A percentile compares a stretch with the other conserved stretches of the same genome.
Evolutionary conservation across 1,140 invertebrate genomes (phyloP).

Genomic region (Bombus huntii): DNA sequence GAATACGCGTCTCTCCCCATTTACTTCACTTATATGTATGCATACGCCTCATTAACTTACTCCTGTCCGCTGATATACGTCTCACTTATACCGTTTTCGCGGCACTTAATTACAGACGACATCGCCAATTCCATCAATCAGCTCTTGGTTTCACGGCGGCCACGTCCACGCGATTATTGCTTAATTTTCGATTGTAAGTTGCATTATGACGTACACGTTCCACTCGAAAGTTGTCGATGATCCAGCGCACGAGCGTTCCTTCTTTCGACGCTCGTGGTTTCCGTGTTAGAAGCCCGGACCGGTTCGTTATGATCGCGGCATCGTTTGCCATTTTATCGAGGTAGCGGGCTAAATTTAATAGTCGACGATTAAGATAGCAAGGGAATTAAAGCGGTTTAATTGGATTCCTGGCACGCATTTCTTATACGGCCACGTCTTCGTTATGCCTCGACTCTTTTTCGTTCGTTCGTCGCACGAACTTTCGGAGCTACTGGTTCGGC

Average conservation of each 20-base stretch:
- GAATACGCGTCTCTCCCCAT: slow-evolving; percentile 3
- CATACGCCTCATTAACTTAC: slow-evolving; percentile 13
- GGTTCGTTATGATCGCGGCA: slow-evolving; percentile 18
- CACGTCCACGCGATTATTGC: background rate
- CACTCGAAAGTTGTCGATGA: background rate
- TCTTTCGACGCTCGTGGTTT: background rate
- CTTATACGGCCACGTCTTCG: background rate
- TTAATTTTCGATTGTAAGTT: background rate
- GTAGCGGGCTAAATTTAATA: slow-evolving; percentile 1
- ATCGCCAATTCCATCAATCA: slow-evolving; percentile 1
- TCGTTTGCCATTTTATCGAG: slow-evolving; percentile 19
- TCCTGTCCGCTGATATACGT: background rate
- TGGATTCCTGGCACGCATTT: slow-evolving; percentile 32
- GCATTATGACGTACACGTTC: background rate
- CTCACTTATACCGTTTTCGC: background rate
- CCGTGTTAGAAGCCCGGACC: background rate
- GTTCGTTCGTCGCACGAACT: background rate
- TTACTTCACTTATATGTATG: background rate
- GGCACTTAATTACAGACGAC: background rate
- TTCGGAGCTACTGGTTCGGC: background rate
- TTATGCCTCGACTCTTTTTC: background rate
- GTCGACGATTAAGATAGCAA: slow-evolving; percentile 16
- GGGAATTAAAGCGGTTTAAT: slow-evolving; percentile 17
- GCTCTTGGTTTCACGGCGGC: background rate
- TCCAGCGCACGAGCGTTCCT: background rate